Percentiles rank a stretch among this genome's conserved stretches.
These are phyloP conservation scores for Epizoanthus ramosus DNA, from an alignment of 92 coral and sea anemone species.

Conservation along the genomic window DNA sequence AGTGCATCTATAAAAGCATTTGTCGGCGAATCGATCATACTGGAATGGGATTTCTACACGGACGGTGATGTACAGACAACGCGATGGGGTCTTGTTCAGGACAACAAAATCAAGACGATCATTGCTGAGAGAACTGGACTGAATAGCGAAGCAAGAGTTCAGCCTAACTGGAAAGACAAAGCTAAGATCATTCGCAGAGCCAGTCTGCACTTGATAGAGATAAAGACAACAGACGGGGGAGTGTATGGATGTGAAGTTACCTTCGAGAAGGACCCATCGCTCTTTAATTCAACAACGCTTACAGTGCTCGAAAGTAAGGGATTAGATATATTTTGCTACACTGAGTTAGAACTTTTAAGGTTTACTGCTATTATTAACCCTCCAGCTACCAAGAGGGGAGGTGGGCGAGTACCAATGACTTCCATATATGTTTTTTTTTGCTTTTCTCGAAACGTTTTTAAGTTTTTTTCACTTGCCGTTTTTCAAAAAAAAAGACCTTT, in stretches of 20 bases:
- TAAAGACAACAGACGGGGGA: constrained; percentile 11
- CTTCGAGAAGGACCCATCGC: background rate
- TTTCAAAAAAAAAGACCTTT: too few species aligned
- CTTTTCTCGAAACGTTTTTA: too few species aligned
- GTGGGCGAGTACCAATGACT: too few species aligned
- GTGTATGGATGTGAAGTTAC: constrained; percentile 29
- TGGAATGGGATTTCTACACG: constrained; percentile 36
- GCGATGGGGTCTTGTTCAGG: constrained; percentile 30
- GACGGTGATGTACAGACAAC: background rate
- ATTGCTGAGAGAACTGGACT: constrained; percentile 8
- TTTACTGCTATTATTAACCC: too few species aligned
- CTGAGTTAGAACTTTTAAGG: too few species aligned
- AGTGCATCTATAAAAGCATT: constrained; percentile 4
- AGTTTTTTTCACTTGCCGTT: too few species aligned
- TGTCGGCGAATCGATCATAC: constrained; percentile 27
- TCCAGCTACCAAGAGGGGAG: background rate
- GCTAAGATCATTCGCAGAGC: constrained; percentile 21
- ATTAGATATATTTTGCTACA: background rate
- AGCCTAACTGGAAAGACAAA: constrained; percentile 3
- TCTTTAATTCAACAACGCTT: constrained; percentile 33
- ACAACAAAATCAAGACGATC: constrained; percentile 12
- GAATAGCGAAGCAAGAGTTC: background rate
- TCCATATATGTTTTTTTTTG: too few species aligned
- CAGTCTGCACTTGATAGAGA: background rate
- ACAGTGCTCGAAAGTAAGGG: constrained; percentile 31